A percentile compares a stretch with the other conserved stretches of the same genome.
These are phyloP conservation scores for Entomobrya proxima DNA, from an alignment of 2,888 invertebrate genomes.

Conservation along the genomic window DNA sequence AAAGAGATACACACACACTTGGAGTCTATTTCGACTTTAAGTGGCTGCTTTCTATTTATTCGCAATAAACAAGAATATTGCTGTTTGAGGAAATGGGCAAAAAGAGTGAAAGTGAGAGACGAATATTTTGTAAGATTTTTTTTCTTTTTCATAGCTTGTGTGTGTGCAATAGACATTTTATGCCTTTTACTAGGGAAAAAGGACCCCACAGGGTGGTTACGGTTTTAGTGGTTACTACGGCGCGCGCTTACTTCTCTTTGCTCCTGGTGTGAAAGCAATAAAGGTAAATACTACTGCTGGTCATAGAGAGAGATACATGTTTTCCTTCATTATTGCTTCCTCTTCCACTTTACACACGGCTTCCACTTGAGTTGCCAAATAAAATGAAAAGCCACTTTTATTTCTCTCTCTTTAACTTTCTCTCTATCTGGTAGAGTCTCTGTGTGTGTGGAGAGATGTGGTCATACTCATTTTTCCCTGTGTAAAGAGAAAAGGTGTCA, in stretches of 20 bases:
- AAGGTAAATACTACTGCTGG: constrained; percentile 50
- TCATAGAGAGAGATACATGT: background rate
- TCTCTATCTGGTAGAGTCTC: background rate
- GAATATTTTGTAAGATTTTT: constrained; percentile 17
- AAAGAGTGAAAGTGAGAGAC: background rate
- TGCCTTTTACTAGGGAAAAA: background rate
- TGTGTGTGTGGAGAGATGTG: background rate
- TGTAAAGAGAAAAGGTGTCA: constrained; percentile 7
- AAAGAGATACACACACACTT: too few relatives aligned
- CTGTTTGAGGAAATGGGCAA: background rate
- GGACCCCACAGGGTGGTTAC: constrained; percentile 30
- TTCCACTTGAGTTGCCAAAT: background rate
- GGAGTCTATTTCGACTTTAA: too few relatives aligned
- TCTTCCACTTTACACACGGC: too few relatives aligned
- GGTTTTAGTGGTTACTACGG: background rate
- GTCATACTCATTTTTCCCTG: background rate
- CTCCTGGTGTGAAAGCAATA: constrained; percentile 39
- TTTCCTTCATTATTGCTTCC: constrained; percentile 23
- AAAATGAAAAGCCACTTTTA: constrained; percentile 21
- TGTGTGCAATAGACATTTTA: too few relatives aligned
- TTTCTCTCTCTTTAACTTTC: too few relatives aligned
- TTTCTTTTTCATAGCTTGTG: background rate
- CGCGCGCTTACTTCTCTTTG: background rate
- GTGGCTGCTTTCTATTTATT: background rate
- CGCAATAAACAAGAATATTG: constrained; percentile 39